Percentiles rank a stretch among this genome's conserved stretches.
Evolutionary conservation across 1,140 invertebrate species (phyloP).

Genomic region (Scaptomyza hsui): DNA sequence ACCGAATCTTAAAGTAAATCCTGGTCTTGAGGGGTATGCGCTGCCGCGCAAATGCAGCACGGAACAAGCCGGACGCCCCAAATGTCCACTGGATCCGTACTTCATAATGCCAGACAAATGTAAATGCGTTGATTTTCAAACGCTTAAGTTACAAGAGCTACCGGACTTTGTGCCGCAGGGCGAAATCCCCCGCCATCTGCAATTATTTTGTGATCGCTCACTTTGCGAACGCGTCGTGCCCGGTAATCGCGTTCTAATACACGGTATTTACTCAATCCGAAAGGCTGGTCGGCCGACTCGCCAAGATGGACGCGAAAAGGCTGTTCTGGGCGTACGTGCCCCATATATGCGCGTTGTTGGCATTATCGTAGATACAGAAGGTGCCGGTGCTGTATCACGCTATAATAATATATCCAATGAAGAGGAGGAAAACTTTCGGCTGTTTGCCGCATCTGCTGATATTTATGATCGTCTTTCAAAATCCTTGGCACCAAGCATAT

Average conservation of each 20-base stretch:
- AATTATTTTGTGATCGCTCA: slow-evolving; percentile 97
- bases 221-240: slow-evolving; percentile 98
- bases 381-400: slow-evolving; percentile 87
- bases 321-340: slow-evolving; percentile 95
- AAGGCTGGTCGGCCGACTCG: slow-evolving; percentile 89
- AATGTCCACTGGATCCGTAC: slow-evolving; percentile 98
- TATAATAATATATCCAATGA: slow-evolving; percentile 88
- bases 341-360: slow-evolving; percentile 98
- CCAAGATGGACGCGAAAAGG: slow-evolving; percentile 90
- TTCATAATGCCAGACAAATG: slow-evolving; percentile 99
- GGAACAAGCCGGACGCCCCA: slow-evolving; percentile 94
- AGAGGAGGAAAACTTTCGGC: slow-evolving; percentile 96
- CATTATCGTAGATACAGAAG: slow-evolving; percentile 93
- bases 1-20: slow-evolving; percentile 95
- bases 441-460: slow-evolving; percentile 93
- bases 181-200: slow-evolving; percentile 98
- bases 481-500: slow-evolving; percentile 99
- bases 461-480: slow-evolving; percentile 95
- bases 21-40: slow-evolving; percentile 98
- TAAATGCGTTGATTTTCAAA: slow-evolving; percentile 95
- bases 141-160: slow-evolving; percentile 96
- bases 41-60: slow-evolving; percentile 97
- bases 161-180: slow-evolving; percentile 99
- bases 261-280: slow-evolving; percentile 99
- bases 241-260: slow-evolving; percentile 96